phyloP scores from a whole-genome alignment of 2,888 invertebrate genomes.

The Cataglyphis rosenhaueri region DNA sequence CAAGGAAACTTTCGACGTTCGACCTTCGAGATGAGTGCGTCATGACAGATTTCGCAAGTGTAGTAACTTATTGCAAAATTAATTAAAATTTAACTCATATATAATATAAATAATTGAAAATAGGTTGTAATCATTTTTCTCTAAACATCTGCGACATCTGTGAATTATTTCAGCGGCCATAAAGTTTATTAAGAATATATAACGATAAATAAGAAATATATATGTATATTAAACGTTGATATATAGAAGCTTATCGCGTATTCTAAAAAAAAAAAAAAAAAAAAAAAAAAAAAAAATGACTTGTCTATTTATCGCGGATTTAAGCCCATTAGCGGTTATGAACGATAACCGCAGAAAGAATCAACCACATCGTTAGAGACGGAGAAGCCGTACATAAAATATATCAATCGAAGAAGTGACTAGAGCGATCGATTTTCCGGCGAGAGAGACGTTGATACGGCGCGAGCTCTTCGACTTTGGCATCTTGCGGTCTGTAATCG shows the following conservation, averaged over 20 bases:
- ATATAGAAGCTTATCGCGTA: background rate
- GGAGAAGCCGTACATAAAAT: background rate
- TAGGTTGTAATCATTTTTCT: background rate
- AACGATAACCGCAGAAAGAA: background rate
- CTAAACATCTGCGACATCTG: background rate
- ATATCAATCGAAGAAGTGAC: background rate
- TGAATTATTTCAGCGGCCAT: background rate
- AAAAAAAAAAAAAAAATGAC: background rate
- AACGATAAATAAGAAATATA: background rate
- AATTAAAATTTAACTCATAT: background rate
- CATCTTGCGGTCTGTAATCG: constrained; percentile 49
- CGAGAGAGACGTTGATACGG: constrained; percentile 5
- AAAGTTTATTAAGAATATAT: background rate
- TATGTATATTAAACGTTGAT: background rate
- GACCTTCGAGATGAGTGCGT: constrained; percentile 28
- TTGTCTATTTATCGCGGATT: background rate
- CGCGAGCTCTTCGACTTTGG: constrained; percentile 46
- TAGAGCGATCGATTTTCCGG: constrained; percentile 15
- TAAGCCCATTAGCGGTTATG: constrained; percentile 7
- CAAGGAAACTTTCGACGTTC: constrained; percentile 31
- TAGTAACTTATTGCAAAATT: constrained; percentile 1
- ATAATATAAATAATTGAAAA: background rate
- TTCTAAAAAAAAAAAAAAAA: background rate
- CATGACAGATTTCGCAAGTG: background rate
- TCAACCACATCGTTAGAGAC: background rate